A percentile compares a stretch with the other conserved stretches of the same genome.
Evolutionary conservation across 1,140 invertebrate species (phyloP).

Genomic region (Alviniconcha marisindica): DNA sequence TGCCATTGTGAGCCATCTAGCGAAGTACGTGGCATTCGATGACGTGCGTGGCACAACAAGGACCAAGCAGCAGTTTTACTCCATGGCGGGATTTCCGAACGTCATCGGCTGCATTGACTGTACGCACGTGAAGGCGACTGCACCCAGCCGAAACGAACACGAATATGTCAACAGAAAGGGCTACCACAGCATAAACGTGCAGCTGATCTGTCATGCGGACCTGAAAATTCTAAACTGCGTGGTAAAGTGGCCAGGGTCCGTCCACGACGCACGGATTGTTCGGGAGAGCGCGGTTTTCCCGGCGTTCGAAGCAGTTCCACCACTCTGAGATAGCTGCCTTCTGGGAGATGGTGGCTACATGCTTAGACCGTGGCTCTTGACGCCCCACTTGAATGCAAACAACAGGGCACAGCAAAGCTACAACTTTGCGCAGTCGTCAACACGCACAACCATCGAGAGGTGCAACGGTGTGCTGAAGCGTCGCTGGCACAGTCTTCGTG

Average conservation of each 20-base stretch:
- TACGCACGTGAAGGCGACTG: not conserved
- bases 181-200: not conserved
- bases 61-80: not conserved
- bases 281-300: not conserved
- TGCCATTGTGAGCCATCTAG: no score
- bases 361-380: not conserved
- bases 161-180: conserved; percentile 19
- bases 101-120: conserved; percentile 1
- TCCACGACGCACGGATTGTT: conserved; percentile 31
- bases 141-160: not conserved
- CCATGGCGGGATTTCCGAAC: conserved; percentile 18
- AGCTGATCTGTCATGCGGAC: conserved; percentile 31
- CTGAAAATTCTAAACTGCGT: conserved; percentile 26
- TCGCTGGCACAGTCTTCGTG: not conserved
- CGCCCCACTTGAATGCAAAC: not conserved
- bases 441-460: conserved; percentile 4
- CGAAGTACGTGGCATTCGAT: no score
- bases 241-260: conserved; percentile 31
- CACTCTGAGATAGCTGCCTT: not conserved
- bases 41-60: no score
- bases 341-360: conserved; percentile 13
- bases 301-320: not conserved
- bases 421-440: conserved; percentile 4
- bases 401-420: conserved; percentile 14
- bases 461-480: conserved; percentile 7